These are phyloP conservation scores for Lacanobia wlatinum DNA, from an alignment of 2,888 invertebrate genomes.

Conservation along the genomic window DNA sequence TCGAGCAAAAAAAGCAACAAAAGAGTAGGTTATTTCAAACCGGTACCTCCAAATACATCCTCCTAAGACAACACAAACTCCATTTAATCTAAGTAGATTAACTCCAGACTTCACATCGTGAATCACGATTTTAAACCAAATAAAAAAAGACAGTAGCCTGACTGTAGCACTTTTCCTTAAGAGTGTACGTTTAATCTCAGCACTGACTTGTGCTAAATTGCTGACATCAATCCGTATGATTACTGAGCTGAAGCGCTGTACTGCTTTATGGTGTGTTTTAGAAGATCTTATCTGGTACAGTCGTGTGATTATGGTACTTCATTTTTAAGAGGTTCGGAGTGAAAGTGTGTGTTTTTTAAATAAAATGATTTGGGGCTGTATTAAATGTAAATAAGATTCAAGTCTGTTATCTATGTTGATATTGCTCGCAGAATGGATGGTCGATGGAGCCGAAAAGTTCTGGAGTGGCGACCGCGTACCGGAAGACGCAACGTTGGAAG, in stretches of 20 bases:
- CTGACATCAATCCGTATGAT: constrained; percentile 82
- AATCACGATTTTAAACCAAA: constrained; percentile 70
- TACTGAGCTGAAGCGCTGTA: constrained; percentile 69
- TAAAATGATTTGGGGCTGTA: constrained; percentile 19
- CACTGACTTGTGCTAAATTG: constrained; percentile 79
- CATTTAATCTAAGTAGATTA: constrained; percentile 64
- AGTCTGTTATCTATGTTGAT: too few relatives aligned
- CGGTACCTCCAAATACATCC: background rate
- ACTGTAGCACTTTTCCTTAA: constrained; percentile 71
- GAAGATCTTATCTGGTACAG: constrained; percentile 54
- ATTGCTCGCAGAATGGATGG: too few relatives aligned
- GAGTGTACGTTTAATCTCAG: constrained; percentile 84
- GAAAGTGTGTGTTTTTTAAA: background rate
- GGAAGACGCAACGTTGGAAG: too few relatives aligned
- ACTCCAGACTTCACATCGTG: constrained; percentile 71
- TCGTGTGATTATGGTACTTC: constrained; percentile 20
- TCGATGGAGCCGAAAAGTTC: too few relatives aligned
- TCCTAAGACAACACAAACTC: constrained; percentile 38
- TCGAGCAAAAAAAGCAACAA: too few relatives aligned
- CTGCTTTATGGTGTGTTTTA: constrained; percentile 57
- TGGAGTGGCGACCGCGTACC: too few relatives aligned
- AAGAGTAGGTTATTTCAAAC: too few relatives aligned
- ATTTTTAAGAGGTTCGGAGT: constrained; percentile 4
- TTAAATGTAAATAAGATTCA: background rate
- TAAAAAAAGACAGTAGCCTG: constrained; percentile 68